These are phyloP conservation scores for Eilema depressum DNA, from an alignment of 2,888 invertebrate genomes.

Conservation along the genomic window DNA sequence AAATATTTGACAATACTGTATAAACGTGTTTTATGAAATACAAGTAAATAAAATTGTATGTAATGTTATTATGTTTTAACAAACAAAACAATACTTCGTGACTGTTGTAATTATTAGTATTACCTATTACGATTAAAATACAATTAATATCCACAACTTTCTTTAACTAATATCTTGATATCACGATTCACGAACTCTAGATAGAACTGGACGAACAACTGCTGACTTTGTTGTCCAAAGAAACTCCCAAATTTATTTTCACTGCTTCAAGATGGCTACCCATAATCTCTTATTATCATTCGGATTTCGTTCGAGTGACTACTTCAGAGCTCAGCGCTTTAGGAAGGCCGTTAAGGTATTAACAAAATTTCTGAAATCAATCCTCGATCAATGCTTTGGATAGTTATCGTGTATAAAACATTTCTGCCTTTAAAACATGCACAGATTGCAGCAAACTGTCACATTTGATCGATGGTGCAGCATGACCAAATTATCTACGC, in stretches of 20 bases:
- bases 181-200: background rate
- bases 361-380: background rate
- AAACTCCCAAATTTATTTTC: background rate
- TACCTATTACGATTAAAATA: background rate
- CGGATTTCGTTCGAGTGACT: background rate
- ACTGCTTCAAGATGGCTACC: background rate
- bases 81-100: background rate
- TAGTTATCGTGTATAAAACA: background rate
- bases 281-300: background rate
- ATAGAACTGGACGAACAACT: background rate
- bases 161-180: background rate
- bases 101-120: background rate
- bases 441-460: slow-evolving; percentile 2
- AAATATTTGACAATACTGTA: background rate
- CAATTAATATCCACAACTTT: background rate
- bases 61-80: background rate
- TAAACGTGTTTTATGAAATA: background rate
- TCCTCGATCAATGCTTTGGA: background rate
- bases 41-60: background rate
- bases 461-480: background rate
- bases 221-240: background rate
- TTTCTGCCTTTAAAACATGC: background rate
- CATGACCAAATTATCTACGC: background rate
- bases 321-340: background rate
- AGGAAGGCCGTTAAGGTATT: background rate